Evolutionary conservation across 2,888 invertebrate species (phyloP).

Genomic region (Megastigmus dorsalis): DNA sequence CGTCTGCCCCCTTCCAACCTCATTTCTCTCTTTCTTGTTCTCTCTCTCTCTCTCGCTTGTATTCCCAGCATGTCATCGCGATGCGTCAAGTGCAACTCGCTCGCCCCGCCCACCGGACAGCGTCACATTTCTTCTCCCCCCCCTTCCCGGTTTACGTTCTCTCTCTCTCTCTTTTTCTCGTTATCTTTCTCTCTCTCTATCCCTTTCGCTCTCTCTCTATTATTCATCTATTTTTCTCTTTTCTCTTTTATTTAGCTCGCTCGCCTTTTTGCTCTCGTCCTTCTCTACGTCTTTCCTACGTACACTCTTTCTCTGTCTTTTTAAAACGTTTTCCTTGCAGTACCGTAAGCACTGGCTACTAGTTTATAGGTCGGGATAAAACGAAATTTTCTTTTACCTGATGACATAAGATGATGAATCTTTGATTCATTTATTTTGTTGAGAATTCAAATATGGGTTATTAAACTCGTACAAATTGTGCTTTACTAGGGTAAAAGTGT

Average conservation of each 20-base stretch:
- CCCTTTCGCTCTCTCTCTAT: conserved; percentile 10
- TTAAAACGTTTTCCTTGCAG: neutral
- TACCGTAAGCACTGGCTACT: too few relatives aligned
- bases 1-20: neutral
- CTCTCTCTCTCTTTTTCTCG: neutral
- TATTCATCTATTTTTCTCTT: conserved; percentile 30
- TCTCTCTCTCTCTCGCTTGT: neutral
- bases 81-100: conserved; percentile 44
- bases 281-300: neutral
- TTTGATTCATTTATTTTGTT: too few relatives aligned
- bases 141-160: neutral
- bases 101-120: neutral
- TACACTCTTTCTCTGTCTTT: too few relatives aligned
- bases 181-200: neutral
- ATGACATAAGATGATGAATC: too few relatives aligned
- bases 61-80: conserved; percentile 40
- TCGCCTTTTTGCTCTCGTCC: neutral
- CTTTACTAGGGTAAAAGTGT: too few relatives aligned
- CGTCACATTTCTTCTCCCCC: conserved; percentile 12
- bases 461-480: too few relatives aligned
- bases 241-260: neutral
- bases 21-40: neutral
- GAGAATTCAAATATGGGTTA: too few relatives aligned
- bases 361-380: too few relatives aligned
- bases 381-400: too few relatives aligned